Conservation (phyloP, 2,888 invertebrate genomes). For the Agrotis puta region DNA sequence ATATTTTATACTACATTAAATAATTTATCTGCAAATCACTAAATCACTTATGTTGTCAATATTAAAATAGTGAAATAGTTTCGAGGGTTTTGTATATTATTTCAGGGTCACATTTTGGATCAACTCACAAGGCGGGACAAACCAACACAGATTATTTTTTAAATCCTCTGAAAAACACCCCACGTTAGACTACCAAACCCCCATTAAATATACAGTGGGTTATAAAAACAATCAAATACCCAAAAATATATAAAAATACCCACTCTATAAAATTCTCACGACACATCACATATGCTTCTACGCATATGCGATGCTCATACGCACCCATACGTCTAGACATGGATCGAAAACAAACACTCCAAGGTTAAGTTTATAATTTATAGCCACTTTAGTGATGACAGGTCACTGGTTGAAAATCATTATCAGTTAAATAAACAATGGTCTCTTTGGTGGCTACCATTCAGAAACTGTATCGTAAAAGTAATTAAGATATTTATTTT, state of each 20-base stretch:
- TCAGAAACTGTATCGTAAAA: conserved; percentile 48
- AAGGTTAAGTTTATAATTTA: conserved; percentile 90
- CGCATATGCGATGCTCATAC: conserved; percentile 57
- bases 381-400: conserved; percentile 86
- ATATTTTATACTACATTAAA: too few relatives aligned
- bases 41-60: too few relatives aligned
- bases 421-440: conserved; percentile 83
- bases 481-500: conserved; percentile 54
- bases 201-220: conserved; percentile 34
- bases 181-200: neutral
- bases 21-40: too few relatives aligned
- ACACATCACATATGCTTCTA: conserved; percentile 54
- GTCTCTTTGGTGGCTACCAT: conserved; percentile 63
- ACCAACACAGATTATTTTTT: too few relatives aligned
- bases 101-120: too few relatives aligned
- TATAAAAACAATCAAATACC: conserved; percentile 57
- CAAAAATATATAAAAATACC: conserved; percentile 60
- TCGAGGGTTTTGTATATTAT: too few relatives aligned
- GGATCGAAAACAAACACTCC: conserved; percentile 85
- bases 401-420: conserved; percentile 78
- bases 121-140: too few relatives aligned
- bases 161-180: too few relatives aligned
- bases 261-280: conserved; percentile 82
- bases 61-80: too few relatives aligned
- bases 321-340: conserved; percentile 67